Conservation (phyloP, 1,140 invertebrate species). For the Adelges cooleyi region DNA sequence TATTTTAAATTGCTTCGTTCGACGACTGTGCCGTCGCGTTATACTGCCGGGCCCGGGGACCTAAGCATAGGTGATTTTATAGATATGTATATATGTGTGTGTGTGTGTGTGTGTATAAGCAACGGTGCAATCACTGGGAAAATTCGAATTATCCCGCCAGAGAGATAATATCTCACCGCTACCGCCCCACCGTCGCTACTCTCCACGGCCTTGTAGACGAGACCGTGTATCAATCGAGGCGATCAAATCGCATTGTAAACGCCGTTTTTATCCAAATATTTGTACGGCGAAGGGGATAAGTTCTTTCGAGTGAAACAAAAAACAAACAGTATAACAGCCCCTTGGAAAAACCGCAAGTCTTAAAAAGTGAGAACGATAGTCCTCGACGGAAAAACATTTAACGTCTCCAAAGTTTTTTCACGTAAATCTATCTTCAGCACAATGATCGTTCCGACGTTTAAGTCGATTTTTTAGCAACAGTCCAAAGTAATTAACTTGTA, state of each 20-base stretch:
- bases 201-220: no score
- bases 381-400: neutral
- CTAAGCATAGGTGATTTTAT: neutral
- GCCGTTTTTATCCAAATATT: slow-evolving; percentile 25
- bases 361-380: slow-evolving; percentile 6
- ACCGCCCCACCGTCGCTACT: no score
- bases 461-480: no score
- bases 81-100: no score
- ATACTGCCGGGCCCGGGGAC: neutral
- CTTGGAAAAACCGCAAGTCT: neutral
- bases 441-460: no score
- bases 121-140: no score
- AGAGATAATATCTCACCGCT: no score
- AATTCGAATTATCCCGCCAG: no score
- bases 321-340: neutral
- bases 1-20: slow-evolving; percentile 26
- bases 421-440: no score
- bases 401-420: no score
- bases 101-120: no score
- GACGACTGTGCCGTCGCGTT: neutral
- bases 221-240: slow-evolving; percentile 27
- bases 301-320: slow-evolving; percentile 27
- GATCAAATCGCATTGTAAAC: slow-evolving; percentile 28
- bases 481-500: no score
- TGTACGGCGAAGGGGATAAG: slow-evolving; percentile 19